These are phyloP conservation scores for Vespertilio murinus DNA, from an alignment of 2,797 vertebrate species.

Conservation along the genomic window DNA sequence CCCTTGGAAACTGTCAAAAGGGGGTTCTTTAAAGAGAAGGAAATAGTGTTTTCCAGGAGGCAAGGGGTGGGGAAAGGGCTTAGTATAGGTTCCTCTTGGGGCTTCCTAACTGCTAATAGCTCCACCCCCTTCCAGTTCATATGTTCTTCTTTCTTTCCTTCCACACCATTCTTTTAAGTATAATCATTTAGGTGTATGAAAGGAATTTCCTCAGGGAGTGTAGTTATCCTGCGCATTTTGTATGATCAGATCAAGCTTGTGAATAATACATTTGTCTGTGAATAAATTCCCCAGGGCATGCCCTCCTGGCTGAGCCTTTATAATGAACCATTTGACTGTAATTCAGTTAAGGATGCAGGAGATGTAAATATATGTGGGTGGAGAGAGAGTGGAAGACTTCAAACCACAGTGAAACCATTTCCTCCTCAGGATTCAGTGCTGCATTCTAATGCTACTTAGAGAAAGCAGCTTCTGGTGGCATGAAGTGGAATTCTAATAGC, in stretches of 20 bases:
- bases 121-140: neutral
- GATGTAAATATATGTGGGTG: conserved; percentile 77
- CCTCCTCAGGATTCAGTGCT: conserved; percentile 21
- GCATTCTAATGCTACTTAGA: conserved; percentile 58
- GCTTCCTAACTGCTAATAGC: neutral
- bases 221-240: conserved; percentile 83
- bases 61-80: neutral
- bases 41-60: neutral
- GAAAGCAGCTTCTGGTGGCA: conserved; percentile 54
- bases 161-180: conserved; percentile 78
- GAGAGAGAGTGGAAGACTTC: conserved; percentile 54
- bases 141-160: conserved; percentile 39
- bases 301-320: conserved; percentile 81
- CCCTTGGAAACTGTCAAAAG: conserved; percentile 72
- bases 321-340: conserved; percentile 85
- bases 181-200: conserved; percentile 85
- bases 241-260: conserved; percentile 87
- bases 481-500: conserved; percentile 13
- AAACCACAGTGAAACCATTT: conserved; percentile 59
- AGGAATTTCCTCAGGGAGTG: conserved; percentile 83
- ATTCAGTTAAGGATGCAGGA: conserved; percentile 84
- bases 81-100: neutral
- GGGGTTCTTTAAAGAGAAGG: conserved; percentile 53
- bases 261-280: conserved; percentile 86
- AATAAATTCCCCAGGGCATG: conserved; percentile 83